These are phyloP conservation scores for Simalia tracyae DNA, from an alignment of 2,797 vertebrate species.

Conservation along the genomic window DNA sequence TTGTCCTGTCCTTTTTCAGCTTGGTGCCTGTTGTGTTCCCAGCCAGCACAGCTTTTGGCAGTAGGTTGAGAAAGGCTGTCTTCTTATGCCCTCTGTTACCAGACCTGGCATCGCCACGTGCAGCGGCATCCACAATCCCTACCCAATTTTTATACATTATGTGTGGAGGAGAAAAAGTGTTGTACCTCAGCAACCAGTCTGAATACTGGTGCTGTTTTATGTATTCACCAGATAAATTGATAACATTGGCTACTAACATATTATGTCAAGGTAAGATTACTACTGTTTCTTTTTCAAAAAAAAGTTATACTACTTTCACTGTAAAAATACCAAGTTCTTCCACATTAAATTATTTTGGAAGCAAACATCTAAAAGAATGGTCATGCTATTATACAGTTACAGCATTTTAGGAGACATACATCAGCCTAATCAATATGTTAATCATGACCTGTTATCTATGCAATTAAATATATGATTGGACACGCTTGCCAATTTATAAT, in stretches of 20 bases:
- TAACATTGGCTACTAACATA: background rate
- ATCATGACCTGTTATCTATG: background rate
- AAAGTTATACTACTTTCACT: background rate
- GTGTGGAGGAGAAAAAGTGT: background rate
- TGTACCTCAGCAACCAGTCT: constrained; percentile 32
- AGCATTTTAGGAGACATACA: background rate
- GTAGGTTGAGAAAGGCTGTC: background rate
- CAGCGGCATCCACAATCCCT: constrained; percentile 20
- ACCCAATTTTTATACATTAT: constrained; percentile 42
- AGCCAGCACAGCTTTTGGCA: background rate
- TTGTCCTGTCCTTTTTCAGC: background rate
- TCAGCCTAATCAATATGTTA: background rate
- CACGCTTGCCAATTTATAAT: background rate
- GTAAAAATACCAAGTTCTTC: background rate
- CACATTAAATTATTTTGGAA: background rate
- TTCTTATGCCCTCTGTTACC: background rate
- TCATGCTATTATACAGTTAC: background rate
- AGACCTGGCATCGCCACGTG: background rate
- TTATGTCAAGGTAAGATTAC: background rate
- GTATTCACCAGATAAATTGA: constrained; percentile 1
- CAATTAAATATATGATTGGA: background rate
- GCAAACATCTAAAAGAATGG: background rate
- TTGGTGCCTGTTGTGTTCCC: background rate
- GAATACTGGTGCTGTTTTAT: background rate
- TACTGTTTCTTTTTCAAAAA: background rate